phyloP scores from a whole-genome alignment of 2,113 vertebrate species.

The Agapornis roseicollis region DNA sequence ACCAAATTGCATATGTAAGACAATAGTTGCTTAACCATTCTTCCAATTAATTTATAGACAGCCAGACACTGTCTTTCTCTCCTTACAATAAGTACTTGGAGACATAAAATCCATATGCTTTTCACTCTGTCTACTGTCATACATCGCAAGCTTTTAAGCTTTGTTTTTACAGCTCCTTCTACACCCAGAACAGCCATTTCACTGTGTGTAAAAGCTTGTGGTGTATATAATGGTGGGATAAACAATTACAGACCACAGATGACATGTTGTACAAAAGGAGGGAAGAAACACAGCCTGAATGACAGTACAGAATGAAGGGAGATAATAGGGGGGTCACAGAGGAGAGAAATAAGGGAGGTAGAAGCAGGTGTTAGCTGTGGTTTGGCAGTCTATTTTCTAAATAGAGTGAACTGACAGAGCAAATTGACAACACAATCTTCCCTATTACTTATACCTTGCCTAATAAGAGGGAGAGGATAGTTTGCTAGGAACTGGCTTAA shows the following conservation, averaged over 20 bases:
- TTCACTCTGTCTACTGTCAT: not conserved
- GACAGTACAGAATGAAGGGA: not conserved
- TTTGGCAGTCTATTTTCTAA: not conserved
- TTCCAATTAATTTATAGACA: not conserved
- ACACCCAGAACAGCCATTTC: slow-evolving; percentile 19
- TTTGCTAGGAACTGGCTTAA: not conserved
- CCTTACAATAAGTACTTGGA: not conserved
- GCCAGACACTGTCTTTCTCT: not conserved
- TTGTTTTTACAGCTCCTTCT: slow-evolving; percentile 40
- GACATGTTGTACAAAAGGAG: not conserved
- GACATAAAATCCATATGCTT: not conserved
- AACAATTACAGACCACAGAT: slow-evolving; percentile 23
- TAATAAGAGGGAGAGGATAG: not conserved
- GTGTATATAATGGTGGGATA: slow-evolving; percentile 34
- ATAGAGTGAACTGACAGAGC: not conserved
- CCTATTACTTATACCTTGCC: not conserved
- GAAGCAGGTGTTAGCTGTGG: not conserved
- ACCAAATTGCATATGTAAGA: not conserved
- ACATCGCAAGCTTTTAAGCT: slow-evolving; percentile 37
- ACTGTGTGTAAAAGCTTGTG: slow-evolving; percentile 50
- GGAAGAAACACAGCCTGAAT: not conserved
- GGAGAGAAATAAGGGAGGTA: not conserved
- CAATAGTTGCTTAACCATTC: not conserved
- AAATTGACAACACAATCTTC: not conserved
- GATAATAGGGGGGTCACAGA: not conserved